phyloP scores from a whole-genome alignment of 2,113 vertebrate species.

The Rhodinocichla rosea region DNA sequence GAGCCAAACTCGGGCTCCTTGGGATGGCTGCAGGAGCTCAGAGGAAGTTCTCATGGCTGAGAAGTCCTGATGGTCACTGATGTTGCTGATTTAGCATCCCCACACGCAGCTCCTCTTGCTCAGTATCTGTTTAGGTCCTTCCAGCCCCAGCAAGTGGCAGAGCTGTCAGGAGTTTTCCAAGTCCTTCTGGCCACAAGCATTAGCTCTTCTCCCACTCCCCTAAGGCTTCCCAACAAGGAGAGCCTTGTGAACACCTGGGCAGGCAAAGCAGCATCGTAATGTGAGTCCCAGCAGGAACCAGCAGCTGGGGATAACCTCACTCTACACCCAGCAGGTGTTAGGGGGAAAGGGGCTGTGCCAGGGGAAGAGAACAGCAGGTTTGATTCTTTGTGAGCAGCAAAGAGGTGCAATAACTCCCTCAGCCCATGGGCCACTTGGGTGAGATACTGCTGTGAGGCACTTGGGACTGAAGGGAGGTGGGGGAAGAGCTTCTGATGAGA shows the following conservation, averaged over 20 bases:
- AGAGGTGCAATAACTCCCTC: background rate
- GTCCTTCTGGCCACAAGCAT: background rate
- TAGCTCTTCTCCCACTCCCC: background rate
- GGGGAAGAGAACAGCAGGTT: background rate
- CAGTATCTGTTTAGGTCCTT: background rate
- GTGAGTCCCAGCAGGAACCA: background rate
- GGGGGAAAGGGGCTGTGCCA: background rate
- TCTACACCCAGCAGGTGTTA: background rate
- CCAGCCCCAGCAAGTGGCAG: background rate
- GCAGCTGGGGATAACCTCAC: background rate
- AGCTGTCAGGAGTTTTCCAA: background rate
- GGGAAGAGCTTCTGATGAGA: background rate
- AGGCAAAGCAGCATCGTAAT: rapidly evolving
- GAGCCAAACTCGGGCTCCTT: background rate
- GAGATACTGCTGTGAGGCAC: background rate
- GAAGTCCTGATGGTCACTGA: rapidly evolving
- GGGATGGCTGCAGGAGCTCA: background rate
- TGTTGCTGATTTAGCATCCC: background rate
- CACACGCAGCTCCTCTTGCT: rapidly evolving
- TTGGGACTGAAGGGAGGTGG: background rate
- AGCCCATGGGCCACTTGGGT: background rate
- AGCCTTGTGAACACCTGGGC: background rate
- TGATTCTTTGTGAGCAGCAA: background rate
- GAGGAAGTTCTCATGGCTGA: background rate
- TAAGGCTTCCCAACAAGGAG: background rate